Evolutionary conservation across 2,113 vertebrate species (phyloP).

Genomic region (Centropristis striata): DNA sequence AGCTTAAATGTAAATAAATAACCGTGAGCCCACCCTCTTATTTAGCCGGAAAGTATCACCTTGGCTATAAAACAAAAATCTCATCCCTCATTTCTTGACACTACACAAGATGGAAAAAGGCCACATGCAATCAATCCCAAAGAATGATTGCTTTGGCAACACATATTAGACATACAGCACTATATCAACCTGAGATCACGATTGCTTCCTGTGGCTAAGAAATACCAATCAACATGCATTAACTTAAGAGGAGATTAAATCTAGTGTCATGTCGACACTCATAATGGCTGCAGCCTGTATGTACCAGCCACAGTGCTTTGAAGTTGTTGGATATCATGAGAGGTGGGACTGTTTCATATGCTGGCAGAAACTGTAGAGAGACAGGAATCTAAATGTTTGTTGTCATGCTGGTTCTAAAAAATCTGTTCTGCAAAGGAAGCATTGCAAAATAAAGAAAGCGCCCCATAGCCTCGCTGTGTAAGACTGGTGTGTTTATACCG

Average conservation of each 20-base stretch:
- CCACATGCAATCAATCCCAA: too few relatives aligned
- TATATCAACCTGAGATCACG: too few relatives aligned
- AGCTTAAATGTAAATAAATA: slow-evolving; percentile 1
- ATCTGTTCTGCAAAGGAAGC: not conserved
- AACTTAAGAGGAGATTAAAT: not conserved
- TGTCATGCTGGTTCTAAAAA: not conserved
- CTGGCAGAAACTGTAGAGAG: not conserved
- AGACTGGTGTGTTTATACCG: not conserved
- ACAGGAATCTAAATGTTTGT: not conserved
- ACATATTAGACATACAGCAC: not conserved
- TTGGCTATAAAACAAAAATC: not conserved
- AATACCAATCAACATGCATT: not conserved
- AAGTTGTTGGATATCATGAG: not conserved
- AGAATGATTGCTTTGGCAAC: not conserved
- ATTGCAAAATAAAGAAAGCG: not conserved
- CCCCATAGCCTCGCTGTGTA: not conserved
- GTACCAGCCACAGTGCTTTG: not conserved
- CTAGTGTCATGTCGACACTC: not conserved
- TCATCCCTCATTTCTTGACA: too few relatives aligned
- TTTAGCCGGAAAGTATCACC: not conserved
- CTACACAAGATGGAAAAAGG: not conserved
- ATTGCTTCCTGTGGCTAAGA: not conserved
- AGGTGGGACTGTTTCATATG: not conserved
- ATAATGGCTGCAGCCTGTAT: not conserved
- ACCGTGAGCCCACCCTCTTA: not conserved